Base-by-base conservation (phyloP, 1,140 invertebrate species). In the Amyelois transitella region DNA sequence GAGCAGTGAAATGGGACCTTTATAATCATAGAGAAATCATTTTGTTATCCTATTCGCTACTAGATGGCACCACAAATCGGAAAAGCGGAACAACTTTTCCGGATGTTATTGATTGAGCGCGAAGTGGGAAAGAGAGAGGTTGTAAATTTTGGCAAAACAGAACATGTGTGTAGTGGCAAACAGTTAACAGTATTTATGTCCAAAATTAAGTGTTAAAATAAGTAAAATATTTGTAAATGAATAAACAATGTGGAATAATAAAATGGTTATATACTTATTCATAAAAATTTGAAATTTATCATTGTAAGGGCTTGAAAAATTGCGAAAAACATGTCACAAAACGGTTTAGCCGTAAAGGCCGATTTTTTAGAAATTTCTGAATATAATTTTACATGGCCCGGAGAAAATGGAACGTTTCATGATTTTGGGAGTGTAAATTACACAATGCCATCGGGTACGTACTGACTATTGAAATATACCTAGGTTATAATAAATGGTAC, bases 321-420 rank as follows among this genome's bases (percentile, higher is more conserved):
- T 19, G 18, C 18, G 1, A 6, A 48, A 43, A 59, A 51, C 55
- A 87, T 85, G 79, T 69, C 76, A 45, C 68, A 82, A 24, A 62
- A 69, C 25, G 62, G 72, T 12, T 69, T 87, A 25, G 73, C 59
- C 18, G 64, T 69, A 55, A 81, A 78, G 59, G 56, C 66, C 43
- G 74, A 83, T 51, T 85, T 74, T 79, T 66, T 88, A 55, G 77
- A 85, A 71, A 75, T 89, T 12, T 72, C 77, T 18, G 78, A 81
- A 67, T 81, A 76, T 53, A 89, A 89, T 75, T 88, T 83, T 75
- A 72, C 88, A 22, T 88, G 84, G 84, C 77, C 86, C 20, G 79
- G 80, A 48, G 81, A 81, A 72, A 88, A 88, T 79, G 80, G 76
- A 14, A 81, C 82, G 28, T 70, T 81, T 64, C 82, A 82, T 18